Evolutionary conservation across 2,888 invertebrate species (phyloP), one percentile per base, ranked within the genome.

Genomic region (Acrobasis suavella): DNA sequence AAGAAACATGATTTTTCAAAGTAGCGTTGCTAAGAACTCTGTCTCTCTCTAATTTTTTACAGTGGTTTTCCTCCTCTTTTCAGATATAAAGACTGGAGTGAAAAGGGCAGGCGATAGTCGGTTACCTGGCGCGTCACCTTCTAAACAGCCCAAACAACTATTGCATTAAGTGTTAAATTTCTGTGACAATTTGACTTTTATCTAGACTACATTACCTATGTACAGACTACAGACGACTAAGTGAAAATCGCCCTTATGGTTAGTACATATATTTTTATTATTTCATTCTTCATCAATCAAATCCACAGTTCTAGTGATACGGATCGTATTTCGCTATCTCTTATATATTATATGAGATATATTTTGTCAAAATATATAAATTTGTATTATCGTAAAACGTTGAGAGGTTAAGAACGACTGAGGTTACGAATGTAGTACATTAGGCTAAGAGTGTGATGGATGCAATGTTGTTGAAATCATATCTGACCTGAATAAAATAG

Each of bases 141-240:
- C 92, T 9, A 93, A 93, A 70, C 93, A 93, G 72, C 83, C 89
- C 14, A 93, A 93, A 71, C 89, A 89, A 74, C 69, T 91, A 67
- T 70, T 91, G 72, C 91, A 92, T 76, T 92, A 80, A 86, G 77
- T 73, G 74, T 70, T 72, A 64, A 70, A 65, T 65, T 67, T 58
- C 65, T 50, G 17, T 64, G 64, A 60, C 63, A 62, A 65, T 69
- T 69, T 72, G 66, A 74, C 66, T 67, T 69, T 74, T 72, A 71
- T 71, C 69, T 76, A 75, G 69, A 72, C 70, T 75, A 74, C 67
- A 64, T 67, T 75, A 72, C 71, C 70, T 75, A 73, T 77, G 71
- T 75, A 75, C 72, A 75, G 67, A 69, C 69, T 71, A 70, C 69
- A 72, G 71, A 70, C 67, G 69, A 70, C 69, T 71, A 71, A 71